Evolutionary conservation across 2,888 invertebrate species (phyloP).

Genomic region (Cecidostiba fungosa): DNA sequence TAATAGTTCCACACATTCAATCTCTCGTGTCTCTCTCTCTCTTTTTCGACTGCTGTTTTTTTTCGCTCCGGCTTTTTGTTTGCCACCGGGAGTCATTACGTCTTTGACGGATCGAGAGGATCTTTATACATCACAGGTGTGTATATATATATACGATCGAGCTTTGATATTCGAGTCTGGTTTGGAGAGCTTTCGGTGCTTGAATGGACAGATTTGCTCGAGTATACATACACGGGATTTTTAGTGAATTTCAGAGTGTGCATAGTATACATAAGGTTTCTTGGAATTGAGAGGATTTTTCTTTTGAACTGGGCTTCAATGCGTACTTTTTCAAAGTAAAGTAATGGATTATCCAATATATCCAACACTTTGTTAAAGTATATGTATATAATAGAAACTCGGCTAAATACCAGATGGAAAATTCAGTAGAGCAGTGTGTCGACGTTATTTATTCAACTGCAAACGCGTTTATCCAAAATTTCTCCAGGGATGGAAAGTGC

Average conservation of each 20-base stretch:
- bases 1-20: background rate
- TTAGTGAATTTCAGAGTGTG: too few relatives aligned
- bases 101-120: constrained; percentile 12
- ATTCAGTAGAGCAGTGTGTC: background rate
- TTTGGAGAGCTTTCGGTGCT: background rate
- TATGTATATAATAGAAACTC: too few relatives aligned
- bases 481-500: background rate
- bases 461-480: background rate
- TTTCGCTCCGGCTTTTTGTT: background rate
- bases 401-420: too few relatives aligned
- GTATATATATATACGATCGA: background rate
- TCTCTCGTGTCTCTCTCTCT: background rate
- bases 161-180: background rate
- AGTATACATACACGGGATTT: too few relatives aligned
- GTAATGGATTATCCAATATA: too few relatives aligned
- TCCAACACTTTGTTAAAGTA: too few relatives aligned
- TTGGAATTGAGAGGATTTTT: too few relatives aligned
- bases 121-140: background rate
- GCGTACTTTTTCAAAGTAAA: too few relatives aligned
- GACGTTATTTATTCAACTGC: background rate
- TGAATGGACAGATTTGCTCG: too few relatives aligned
- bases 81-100: background rate
- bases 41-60: background rate
- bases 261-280: too few relatives aligned
- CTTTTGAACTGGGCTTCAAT: too few relatives aligned